These are phyloP conservation scores for Pocillopora meandrina DNA, from an alignment of 92 coral and sea anemone genomes.

Conservation along the genomic window DNA sequence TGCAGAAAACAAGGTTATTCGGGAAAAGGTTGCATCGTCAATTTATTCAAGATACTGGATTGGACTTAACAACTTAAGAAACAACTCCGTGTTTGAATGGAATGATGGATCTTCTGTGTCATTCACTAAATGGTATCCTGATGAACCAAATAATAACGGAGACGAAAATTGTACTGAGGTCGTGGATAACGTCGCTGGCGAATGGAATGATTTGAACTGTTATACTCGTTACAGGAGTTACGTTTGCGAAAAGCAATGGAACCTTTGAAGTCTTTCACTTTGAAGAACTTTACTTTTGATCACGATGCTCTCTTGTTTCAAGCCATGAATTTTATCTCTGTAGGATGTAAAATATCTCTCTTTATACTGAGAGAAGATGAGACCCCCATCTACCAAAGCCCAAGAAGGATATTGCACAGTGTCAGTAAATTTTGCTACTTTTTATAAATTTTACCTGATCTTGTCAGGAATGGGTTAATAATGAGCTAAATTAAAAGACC, in stretches of 20 bases:
- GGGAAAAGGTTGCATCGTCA: neutral
- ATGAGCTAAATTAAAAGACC: no score
- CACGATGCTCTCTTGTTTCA: neutral
- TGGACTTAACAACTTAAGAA: slow-evolving; percentile 17
- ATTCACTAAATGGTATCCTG: neutral
- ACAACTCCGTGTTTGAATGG: slow-evolving; percentile 9
- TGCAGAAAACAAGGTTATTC: slow-evolving; percentile 1
- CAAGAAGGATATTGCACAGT: no score
- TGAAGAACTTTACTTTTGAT: neutral
- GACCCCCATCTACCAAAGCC: no score
- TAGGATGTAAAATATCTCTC: no score
- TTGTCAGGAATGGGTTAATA: no score
- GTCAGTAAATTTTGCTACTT: no score
- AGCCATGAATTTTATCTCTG: neutral
- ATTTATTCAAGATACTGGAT: neutral
- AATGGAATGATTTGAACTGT: slow-evolving; percentile 22
- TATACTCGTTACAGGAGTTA: neutral
- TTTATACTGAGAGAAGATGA: no score
- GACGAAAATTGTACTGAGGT: slow-evolving; percentile 18
- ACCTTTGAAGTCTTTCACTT: neutral
- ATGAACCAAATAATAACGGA: neutral
- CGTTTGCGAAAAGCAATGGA: slow-evolving; percentile 26
- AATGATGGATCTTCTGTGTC: neutral
- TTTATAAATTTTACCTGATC: no score
- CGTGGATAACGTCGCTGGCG: neutral